Percentiles rank a stretch among this genome's conserved stretches.
Conservation (phyloP, 1,140 invertebrate genomes). For the Trichogramma pretiosum region DNA sequence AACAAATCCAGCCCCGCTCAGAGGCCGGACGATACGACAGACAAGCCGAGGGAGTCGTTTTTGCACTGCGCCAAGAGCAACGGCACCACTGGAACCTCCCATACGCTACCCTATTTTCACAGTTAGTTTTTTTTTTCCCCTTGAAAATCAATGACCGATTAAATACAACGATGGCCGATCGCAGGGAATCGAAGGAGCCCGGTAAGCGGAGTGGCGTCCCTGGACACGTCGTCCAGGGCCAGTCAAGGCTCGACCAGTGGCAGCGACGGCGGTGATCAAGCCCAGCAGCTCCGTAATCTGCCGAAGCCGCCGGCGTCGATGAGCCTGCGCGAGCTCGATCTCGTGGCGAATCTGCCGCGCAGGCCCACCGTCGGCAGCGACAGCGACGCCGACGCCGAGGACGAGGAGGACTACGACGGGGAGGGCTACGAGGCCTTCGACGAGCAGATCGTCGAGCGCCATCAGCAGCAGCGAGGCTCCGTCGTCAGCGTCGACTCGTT, state of each 20-base stretch:
- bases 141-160: neutral
- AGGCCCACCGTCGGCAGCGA: slow-evolving; percentile 34
- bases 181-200: neutral
- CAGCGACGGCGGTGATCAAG: neutral
- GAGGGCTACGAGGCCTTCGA: slow-evolving; percentile 39
- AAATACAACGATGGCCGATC: slow-evolving; percentile 4
- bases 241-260: no score
- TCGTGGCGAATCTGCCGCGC: slow-evolving; percentile 37
- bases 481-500: slow-evolving; percentile 33
- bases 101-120: no score
- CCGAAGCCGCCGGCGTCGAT: slow-evolving; percentile 26
- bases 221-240: no score
- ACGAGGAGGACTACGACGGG: slow-evolving; percentile 30
- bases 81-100: no score
- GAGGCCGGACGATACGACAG: slow-evolving; percentile 21
- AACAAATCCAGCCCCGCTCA: slow-evolving; percentile 16
- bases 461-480: slow-evolving; percentile 24
- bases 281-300: slow-evolving; percentile 3
- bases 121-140: slow-evolving; percentile 15
- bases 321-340: slow-evolving; percentile 35
- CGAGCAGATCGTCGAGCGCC: slow-evolving; percentile 27
- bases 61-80: slow-evolving; percentile 20
- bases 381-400: slow-evolving; percentile 32
- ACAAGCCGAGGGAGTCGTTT: slow-evolving; percentile 32
- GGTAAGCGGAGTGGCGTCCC: neutral